Evolutionary conservation across 2,797 vertebrate species (phyloP).

Genomic region (Galago senegalensis): DNA sequence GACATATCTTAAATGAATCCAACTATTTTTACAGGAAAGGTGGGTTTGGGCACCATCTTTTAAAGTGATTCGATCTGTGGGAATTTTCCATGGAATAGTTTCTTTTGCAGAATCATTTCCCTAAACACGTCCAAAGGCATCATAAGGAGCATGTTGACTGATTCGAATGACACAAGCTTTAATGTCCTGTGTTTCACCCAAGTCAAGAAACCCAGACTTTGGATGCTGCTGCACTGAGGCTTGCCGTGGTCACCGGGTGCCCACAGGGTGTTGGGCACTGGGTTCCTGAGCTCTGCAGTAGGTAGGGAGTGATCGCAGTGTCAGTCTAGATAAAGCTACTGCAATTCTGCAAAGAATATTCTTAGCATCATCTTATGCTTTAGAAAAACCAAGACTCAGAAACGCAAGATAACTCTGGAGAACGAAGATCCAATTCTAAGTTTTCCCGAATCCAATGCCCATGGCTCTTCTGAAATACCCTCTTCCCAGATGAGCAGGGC

Average conservation of each 20-base stretch:
- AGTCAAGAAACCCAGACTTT: neutral
- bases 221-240: fast-evolving
- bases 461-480: neutral
- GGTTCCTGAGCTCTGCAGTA: neutral
- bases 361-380: neutral
- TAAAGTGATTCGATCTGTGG: neutral
- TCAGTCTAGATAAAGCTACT: neutral
- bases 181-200: neutral
- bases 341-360: neutral
- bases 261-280: neutral
- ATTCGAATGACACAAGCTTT: neutral
- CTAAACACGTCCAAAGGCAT: neutral
- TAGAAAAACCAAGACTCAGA: neutral
- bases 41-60: neutral
- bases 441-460: neutral
- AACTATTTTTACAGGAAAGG: neutral
- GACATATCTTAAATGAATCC: neutral
- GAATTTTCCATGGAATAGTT: neutral
- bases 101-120: neutral
- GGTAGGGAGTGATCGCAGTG: fast-evolving
- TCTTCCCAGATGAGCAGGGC: neutral
- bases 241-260: neutral
- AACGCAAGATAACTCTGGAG: neutral
- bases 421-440: neutral
- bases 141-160: neutral